These are phyloP conservation scores for Orchesella flavescens DNA, from an alignment of 2,888 invertebrate genomes.

Conservation along the genomic window DNA sequence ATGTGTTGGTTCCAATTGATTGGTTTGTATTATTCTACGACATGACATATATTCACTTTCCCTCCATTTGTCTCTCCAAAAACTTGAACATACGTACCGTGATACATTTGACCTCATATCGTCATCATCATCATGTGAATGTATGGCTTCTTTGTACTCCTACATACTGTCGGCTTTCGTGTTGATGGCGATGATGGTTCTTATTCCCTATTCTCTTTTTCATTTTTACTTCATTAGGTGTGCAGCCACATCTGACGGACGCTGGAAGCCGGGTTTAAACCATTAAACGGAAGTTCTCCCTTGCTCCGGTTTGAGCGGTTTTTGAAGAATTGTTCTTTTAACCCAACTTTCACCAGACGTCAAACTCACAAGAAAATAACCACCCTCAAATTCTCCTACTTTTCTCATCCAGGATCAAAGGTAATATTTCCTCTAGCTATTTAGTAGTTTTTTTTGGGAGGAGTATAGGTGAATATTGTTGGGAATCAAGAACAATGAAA, in stretches of 20 bases:
- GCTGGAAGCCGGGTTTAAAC: not conserved
- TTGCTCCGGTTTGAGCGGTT: no score
- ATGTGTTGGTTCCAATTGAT: constrained; percentile 65
- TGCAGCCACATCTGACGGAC: not conserved
- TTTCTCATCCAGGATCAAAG: no score
- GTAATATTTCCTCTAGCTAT: no score
- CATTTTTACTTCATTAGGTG: not conserved
- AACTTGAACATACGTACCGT: not conserved
- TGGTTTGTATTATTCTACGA: constrained; percentile 52
- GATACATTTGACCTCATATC: not conserved
- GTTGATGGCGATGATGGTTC: not conserved
- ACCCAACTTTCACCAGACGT: no score
- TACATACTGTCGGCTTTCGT: not conserved
- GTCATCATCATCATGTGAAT: no score
- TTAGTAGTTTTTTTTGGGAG: no score
- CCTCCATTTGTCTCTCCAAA: not conserved
- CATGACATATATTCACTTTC: constrained; percentile 32
- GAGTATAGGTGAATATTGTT: no score
- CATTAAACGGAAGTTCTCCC: no score
- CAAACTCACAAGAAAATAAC: no score
- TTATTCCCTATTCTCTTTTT: not conserved
- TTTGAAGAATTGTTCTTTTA: no score
- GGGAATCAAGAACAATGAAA: no score
- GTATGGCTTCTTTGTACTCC: constrained; percentile 1
- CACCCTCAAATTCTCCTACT: no score